Evolutionary conservation across 1,140 invertebrate genomes (phyloP).

Genomic region (Neotoxoptera formosana): DNA sequence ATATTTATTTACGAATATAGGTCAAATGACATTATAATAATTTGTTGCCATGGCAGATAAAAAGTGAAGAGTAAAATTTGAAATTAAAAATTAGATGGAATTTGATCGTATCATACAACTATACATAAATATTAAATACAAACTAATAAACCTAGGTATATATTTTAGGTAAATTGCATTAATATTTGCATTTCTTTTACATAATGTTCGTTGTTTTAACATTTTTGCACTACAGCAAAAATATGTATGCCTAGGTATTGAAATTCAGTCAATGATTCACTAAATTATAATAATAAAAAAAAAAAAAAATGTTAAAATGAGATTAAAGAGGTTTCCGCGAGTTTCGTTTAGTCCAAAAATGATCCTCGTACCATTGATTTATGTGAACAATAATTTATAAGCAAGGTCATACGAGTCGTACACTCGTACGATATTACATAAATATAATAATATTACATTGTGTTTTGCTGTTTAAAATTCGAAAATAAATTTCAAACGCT

Average conservation of each 20-base stretch:
- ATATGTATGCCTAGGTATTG: background rate
- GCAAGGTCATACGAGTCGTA: background rate
- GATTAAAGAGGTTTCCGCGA: background rate
- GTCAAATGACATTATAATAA: background rate
- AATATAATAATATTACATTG: background rate
- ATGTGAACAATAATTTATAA: background rate
- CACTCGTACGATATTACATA: background rate
- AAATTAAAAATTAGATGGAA: background rate
- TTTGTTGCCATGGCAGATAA: background rate
- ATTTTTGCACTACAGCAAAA: background rate
- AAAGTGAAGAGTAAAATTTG: background rate
- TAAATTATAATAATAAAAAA: background rate
- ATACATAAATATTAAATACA: background rate
- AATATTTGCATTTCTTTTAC: background rate
- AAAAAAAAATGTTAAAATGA: background rate
- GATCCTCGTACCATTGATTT: background rate
- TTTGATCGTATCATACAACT: background rate
- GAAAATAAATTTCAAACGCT: constrained; percentile 2
- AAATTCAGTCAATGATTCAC: background rate
- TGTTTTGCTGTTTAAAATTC: constrained; percentile 17
- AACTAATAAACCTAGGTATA: background rate
- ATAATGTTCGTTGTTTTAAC: background rate
- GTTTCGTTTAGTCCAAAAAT: background rate
- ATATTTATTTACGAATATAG: background rate
- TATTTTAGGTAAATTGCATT: background rate